These are phyloP conservation scores for Sclerurus mexicanus DNA, from an alignment of 2,113 vertebrate species.

Conservation along the genomic window DNA sequence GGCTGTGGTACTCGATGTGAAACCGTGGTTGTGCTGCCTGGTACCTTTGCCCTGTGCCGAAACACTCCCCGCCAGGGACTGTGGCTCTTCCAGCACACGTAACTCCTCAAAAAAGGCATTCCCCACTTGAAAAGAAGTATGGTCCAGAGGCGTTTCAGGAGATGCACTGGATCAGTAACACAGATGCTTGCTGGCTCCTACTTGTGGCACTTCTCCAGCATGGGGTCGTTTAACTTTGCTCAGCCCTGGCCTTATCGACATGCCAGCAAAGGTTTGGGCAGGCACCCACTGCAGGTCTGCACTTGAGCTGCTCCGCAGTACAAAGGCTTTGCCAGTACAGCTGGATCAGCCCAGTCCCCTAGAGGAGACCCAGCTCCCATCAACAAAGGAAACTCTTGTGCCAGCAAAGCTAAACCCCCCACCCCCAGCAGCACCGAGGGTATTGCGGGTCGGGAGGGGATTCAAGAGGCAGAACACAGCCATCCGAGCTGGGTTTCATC, in stretches of 20 bases:
- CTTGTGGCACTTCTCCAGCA: constrained; percentile 34
- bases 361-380: constrained; percentile 52
- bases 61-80: not conserved
- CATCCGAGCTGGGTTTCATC: not conserved
- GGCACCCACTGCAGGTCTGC: constrained; percentile 36
- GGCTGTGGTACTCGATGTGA: accelerated
- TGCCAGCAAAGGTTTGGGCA: constrained; percentile 12
- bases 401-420: constrained; percentile 20
- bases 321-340: constrained; percentile 42
- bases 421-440: not conserved
- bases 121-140: not conserved
- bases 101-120: not conserved
- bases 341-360: constrained; percentile 49
- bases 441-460: constrained; percentile 1
- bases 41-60: not conserved
- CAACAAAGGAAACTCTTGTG: constrained; percentile 44
- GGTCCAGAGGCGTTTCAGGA: not conserved
- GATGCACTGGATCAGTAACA: not conserved
- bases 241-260: not conserved
- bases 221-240: not conserved
- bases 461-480: constrained; percentile 18
- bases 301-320: constrained; percentile 14
- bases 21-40: accelerated
- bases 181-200: constrained; percentile 1
- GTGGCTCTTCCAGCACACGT: not conserved